Conservation (phyloP, 2,888 invertebrate species). For the Neoitamus cyanurus region DNA sequence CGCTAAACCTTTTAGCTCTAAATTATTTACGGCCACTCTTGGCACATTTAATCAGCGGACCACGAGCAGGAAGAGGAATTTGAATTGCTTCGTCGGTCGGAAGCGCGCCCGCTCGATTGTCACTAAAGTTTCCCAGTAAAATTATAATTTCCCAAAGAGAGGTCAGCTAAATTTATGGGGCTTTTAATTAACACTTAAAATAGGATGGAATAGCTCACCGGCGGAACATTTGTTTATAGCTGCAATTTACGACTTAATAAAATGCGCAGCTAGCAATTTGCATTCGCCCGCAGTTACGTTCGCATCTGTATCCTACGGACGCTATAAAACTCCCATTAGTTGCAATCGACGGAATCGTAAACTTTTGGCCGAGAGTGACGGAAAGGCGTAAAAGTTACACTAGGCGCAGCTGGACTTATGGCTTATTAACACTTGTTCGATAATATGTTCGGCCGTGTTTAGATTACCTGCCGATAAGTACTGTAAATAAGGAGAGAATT, state of each 20-base stretch:
- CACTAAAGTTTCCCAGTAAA: neutral
- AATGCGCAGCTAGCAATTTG: neutral
- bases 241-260: slow-evolving; percentile 5
- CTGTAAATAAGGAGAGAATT: neutral
- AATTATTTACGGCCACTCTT: neutral
- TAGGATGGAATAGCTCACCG: neutral
- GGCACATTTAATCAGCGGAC: neutral
- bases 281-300: neutral
- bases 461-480: neutral
- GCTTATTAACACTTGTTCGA: neutral
- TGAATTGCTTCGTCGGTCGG: neutral
- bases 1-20: neutral
- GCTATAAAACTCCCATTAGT: neutral
- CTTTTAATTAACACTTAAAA: slow-evolving; percentile 1
- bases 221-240: neutral
- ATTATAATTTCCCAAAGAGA: neutral
- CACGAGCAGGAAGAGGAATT: neutral
- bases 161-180: neutral
- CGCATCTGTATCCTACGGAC: neutral
- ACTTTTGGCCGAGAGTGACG: neutral
- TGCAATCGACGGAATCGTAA: neutral
- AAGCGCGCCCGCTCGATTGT: neutral
- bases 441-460: neutral
- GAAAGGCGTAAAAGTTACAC: neutral
- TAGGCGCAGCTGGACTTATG: neutral